A percentile compares a stretch with the other conserved stretches of the same genome.
These are phyloP conservation scores for Pavo muticus DNA, from an alignment of 2,113 vertebrate genomes.

Conservation along the genomic window DNA sequence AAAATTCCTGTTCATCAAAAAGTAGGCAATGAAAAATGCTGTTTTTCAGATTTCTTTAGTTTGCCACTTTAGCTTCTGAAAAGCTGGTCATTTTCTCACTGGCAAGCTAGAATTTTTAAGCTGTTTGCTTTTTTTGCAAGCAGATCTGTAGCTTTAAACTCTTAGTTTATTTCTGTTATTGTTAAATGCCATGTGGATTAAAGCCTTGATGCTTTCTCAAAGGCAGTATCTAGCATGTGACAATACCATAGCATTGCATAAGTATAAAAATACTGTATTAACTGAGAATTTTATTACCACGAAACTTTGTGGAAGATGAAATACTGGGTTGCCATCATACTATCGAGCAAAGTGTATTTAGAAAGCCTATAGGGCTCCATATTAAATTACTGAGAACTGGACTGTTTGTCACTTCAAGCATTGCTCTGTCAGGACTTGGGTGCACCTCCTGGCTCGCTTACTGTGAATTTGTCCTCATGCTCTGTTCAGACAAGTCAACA, in stretches of 20 bases:
- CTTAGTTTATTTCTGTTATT: neutral
- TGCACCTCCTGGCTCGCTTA: neutral
- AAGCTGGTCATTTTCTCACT: neutral
- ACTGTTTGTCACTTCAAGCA: neutral
- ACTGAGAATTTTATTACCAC: neutral
- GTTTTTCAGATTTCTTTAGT: neutral
- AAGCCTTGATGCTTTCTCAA: neutral
- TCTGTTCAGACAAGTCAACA: neutral
- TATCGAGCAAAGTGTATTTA: neutral
- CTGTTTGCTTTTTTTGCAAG: neutral
- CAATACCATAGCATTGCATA: neutral
- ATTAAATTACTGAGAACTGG: neutral
- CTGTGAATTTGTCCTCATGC: neutral
- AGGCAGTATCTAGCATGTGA: neutral
- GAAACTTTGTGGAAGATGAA: neutral
- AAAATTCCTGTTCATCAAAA: constrained; percentile 5
- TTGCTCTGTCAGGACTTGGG: neutral
- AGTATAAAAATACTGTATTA: neutral
- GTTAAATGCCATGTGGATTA: neutral
- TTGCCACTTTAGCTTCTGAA: constrained; percentile 11
- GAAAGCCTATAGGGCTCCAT: neutral
- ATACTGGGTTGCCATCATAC: neutral
- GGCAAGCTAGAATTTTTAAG: neutral
- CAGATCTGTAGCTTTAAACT: neutral
- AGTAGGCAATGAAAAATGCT: neutral